These are phyloP conservation scores for Xiphophorus hellerii DNA, from an alignment of 2,113 vertebrate species.

Conservation along the genomic window DNA sequence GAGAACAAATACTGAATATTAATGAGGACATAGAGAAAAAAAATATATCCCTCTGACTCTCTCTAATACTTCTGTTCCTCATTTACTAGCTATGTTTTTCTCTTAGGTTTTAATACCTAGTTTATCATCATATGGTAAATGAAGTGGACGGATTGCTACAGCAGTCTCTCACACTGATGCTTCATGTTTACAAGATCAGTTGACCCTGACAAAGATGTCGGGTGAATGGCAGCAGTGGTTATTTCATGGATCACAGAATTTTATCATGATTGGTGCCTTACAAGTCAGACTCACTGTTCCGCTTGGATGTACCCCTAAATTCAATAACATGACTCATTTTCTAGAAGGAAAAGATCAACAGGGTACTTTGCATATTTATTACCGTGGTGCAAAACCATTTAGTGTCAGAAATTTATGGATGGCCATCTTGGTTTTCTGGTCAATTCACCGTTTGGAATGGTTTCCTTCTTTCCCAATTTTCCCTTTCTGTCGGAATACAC, in stretches of 20 bases:
- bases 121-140: constrained; percentile 44
- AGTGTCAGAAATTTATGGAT: not conserved
- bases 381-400: not conserved
- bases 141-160: constrained; percentile 20
- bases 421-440: not conserved
- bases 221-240: constrained; percentile 27
- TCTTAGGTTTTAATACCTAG: constrained; percentile 27
- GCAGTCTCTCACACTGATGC: constrained; percentile 21
- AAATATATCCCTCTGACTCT: constrained; percentile 55
- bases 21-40: constrained; percentile 72
- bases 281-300: constrained; percentile 9
- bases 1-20: constrained; percentile 75
- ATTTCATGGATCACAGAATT: constrained; percentile 32
- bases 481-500: not conserved
- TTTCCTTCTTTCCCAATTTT: not conserved
- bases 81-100: constrained; percentile 46
- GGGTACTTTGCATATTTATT: not conserved
- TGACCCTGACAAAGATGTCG: constrained; percentile 34
- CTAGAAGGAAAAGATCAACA: constrained; percentile 3
- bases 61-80: constrained; percentile 47
- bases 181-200: constrained; percentile 40
- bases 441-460: not conserved
- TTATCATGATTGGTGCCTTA: constrained; percentile 1
- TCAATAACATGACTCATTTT: constrained; percentile 3
- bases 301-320: constrained; percentile 5